Evolutionary conservation across 2,888 invertebrate species (phyloP).

Genomic region (Opisthograptis luteolata): DNA sequence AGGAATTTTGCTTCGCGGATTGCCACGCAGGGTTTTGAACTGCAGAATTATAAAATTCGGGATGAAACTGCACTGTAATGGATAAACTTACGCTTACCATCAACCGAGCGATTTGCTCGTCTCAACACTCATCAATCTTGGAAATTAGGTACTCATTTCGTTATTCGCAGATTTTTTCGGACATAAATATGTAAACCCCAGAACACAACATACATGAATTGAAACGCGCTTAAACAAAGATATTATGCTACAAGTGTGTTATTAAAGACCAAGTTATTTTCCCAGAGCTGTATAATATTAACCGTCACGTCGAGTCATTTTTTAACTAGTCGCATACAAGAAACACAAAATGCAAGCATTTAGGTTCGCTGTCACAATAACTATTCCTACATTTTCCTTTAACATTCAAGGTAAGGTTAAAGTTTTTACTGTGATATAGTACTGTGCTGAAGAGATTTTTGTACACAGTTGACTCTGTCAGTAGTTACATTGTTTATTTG

Average conservation of each 20-base stretch:
- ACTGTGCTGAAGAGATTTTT: not conserved
- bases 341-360: not conserved
- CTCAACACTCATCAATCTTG: no score
- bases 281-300: constrained; percentile 35
- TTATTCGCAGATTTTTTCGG: no score
- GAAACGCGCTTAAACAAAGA: not conserved
- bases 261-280: constrained; percentile 29
- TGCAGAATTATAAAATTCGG: no score
- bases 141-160: no score
- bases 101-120: no score
- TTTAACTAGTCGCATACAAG: constrained; percentile 1
- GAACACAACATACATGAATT: not conserved
- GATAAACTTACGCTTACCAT: no score
- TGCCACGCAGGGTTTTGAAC: no score
- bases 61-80: no score
- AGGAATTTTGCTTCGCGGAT: no score
- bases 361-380: constrained; percentile 7
- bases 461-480: constrained; percentile 28
- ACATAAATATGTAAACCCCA: constrained; percentile 2
- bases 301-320: constrained; percentile 19
- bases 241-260: constrained; percentile 6
- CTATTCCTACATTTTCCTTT: not conserved
- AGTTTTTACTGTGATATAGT: constrained; percentile 10
- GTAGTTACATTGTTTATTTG: constrained; percentile 62
- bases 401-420: not conserved